Evolutionary conservation across 30 jellyfish, hydroid and myxozoan species (phyloP).

Genomic region (Turritopsis rubra): DNA sequence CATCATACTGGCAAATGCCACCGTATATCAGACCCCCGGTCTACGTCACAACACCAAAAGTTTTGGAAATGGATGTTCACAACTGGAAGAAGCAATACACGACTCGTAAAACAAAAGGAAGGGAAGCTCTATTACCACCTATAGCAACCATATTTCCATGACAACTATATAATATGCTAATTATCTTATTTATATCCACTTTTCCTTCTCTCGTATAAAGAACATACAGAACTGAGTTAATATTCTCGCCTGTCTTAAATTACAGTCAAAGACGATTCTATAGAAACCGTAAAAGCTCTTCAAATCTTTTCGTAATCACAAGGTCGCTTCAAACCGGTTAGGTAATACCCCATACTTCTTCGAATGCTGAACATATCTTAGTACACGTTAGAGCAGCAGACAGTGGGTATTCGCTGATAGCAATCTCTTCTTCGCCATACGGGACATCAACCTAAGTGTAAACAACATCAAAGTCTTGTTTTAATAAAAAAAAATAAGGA

Average conservation of each 20-base stretch:
- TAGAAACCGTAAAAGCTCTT: not conserved
- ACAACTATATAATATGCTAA: not conserved
- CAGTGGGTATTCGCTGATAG: constrained; percentile 86
- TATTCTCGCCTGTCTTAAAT: not conserved
- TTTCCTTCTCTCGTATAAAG: not conserved
- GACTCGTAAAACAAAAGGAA: not conserved
- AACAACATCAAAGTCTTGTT: not conserved
- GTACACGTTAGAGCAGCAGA: constrained; percentile 95
- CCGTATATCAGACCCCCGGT: not conserved
- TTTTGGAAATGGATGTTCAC: constrained; percentile 10
- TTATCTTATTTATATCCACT: not conserved
- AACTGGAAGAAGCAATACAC: constrained; percentile 7
- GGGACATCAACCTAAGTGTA: constrained; percentile 62
- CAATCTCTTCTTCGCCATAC: constrained; percentile 75
- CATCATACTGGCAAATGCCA: constrained; percentile 24
- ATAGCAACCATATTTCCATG: constrained; percentile 19
- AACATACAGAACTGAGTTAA: not conserved
- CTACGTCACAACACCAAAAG: constrained; percentile 14
- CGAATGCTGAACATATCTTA: constrained; percentile 85
- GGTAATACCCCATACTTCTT: constrained; percentile 86
- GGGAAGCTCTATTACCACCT: not conserved
- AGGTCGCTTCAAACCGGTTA: constrained; percentile 10
- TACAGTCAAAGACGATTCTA: not conserved
- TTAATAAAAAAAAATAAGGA: too few relatives aligned
- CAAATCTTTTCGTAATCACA: not conserved